A percentile compares a stretch with the other conserved stretches of the same genome.
phyloP scores from a whole-genome alignment of 2,797 vertebrate species.

The Anguilla pacifica region DNA sequence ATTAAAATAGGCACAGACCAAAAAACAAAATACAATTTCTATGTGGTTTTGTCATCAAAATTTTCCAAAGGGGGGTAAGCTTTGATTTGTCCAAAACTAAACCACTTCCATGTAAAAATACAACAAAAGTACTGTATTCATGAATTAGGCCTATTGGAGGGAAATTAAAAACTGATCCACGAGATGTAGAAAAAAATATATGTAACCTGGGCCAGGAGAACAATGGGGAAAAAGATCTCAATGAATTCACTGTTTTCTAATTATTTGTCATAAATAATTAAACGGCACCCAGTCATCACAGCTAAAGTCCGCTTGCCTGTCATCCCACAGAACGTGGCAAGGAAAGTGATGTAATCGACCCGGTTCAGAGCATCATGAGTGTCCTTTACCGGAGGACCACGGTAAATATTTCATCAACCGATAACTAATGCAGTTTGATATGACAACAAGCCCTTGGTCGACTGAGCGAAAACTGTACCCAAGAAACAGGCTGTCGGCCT shows the following conservation, averaged over 20 bases:
- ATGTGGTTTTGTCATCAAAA: background rate
- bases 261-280: background rate
- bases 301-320: conserved; percentile 5
- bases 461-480: conserved; percentile 10
- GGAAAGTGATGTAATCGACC: conserved; percentile 16
- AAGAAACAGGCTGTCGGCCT: conserved; percentile 16
- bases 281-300: background rate
- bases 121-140: conserved; percentile 34
- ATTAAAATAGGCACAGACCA: background rate
- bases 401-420: conserved; percentile 33
- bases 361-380: background rate
- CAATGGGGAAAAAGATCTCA: background rate
- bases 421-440: conserved; percentile 36
- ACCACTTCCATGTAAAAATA: conserved; percentile 56
- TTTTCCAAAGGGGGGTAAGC: background rate
- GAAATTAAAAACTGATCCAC: background rate
- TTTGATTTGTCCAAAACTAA: conserved; percentile 21
- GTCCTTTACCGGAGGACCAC: conserved; percentile 6
- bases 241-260: background rate
- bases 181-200: background rate
- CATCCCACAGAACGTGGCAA: background rate
- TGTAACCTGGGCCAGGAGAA: background rate
- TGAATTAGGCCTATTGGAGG: background rate
- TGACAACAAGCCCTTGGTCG: conserved; percentile 15
- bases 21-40: background rate